Conservation (phyloP, 1,140 invertebrate species). For the Pseudomyrmex flavicornis region DNA sequence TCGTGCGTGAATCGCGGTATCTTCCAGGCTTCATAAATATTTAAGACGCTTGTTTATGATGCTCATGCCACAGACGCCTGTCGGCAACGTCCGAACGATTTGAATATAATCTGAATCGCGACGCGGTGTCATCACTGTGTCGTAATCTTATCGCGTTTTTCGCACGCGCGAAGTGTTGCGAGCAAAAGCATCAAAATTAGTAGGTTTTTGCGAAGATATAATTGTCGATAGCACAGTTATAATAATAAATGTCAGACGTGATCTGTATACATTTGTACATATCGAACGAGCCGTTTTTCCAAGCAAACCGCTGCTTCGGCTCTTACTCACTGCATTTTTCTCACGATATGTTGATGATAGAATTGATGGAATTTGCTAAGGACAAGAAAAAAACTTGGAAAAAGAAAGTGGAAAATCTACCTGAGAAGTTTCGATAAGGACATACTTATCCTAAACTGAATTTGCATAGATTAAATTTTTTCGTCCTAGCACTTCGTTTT, state of each 20-base stretch:
- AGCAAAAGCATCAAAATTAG: constrained; percentile 49
- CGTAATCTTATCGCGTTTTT: constrained; percentile 78
- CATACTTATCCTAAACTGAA: too few species aligned
- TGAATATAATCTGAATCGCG: constrained; percentile 77
- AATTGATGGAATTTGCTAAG: too few species aligned
- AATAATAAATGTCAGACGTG: too few species aligned
- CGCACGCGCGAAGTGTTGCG: constrained; percentile 78
- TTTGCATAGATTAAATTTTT: too few species aligned
- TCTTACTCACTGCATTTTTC: too few species aligned
- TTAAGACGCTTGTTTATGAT: constrained; percentile 72
- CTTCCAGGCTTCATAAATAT: constrained; percentile 77
- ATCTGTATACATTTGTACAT: too few species aligned
- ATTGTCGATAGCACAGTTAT: not conserved
- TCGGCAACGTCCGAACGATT: constrained; percentile 58
- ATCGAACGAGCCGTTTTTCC: too few species aligned
- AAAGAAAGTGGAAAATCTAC: too few species aligned
- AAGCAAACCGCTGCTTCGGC: too few species aligned
- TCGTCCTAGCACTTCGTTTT: not conserved
- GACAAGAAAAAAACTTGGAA: too few species aligned
- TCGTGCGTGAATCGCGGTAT: constrained; percentile 59
- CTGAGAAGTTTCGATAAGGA: too few species aligned
- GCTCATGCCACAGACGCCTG: constrained; percentile 52
- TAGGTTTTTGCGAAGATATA: not conserved
- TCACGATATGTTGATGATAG: too few species aligned
- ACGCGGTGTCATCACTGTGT: constrained; percentile 65